These are phyloP conservation scores for Agrochola lota DNA, from an alignment of 2,888 invertebrate species.

Conservation along the genomic window DNA sequence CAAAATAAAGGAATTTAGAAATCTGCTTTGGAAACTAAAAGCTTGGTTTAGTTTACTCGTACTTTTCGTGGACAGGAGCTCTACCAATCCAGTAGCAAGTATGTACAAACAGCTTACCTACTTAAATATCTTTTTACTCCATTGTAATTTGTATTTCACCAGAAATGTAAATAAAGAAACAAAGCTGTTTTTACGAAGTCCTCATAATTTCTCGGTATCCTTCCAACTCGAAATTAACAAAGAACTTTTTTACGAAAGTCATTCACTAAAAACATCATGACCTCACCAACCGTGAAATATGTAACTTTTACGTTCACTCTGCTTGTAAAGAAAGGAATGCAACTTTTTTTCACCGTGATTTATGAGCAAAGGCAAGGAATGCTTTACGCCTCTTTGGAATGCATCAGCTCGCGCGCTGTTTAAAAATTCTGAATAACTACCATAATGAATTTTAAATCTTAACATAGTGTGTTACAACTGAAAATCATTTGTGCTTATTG, in stretches of 20 bases:
- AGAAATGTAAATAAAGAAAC: slow-evolving; percentile 19
- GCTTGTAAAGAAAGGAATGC: slow-evolving; percentile 66
- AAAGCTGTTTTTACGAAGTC: slow-evolving; percentile 20
- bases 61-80: not conserved
- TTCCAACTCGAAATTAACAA: slow-evolving; percentile 49
- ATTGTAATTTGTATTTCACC: slow-evolving; percentile 2
- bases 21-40: not conserved
- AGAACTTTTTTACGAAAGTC: slow-evolving; percentile 43
- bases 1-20: not conserved
- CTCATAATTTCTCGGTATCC: slow-evolving; percentile 31
- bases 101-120: not conserved
- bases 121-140: not conserved
- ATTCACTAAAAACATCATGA: slow-evolving; percentile 54
- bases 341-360: slow-evolving; percentile 63
- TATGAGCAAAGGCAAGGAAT: slow-evolving; percentile 60
- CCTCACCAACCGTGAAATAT: slow-evolving; percentile 61
- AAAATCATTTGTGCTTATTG: not conserved
- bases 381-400: slow-evolving; percentile 64
- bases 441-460: slow-evolving; percentile 37
- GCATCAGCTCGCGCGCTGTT: slow-evolving; percentile 55
- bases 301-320: slow-evolving; percentile 59
- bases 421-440: slow-evolving; percentile 50
- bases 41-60: too few relatives aligned
- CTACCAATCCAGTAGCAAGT: not conserved
- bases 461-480: slow-evolving; percentile 2